phyloP scores from a whole-genome alignment of 2,113 vertebrate species.

The Apteryx owenii region DNA sequence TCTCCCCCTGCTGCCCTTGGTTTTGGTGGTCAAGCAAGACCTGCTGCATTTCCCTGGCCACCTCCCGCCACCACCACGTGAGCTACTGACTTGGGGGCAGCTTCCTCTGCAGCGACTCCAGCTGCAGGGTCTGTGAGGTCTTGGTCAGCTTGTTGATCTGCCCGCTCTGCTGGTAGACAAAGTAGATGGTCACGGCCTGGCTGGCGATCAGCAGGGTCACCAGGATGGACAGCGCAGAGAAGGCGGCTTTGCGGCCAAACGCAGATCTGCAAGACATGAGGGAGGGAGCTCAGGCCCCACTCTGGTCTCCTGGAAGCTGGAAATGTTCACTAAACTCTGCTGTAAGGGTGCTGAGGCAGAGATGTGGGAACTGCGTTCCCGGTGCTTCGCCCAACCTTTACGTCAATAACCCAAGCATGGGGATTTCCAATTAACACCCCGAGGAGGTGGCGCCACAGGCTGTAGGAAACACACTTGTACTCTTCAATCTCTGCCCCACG shows the following conservation, averaged over 20 bases:
- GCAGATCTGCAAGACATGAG: constrained; percentile 2
- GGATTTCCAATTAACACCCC: background rate
- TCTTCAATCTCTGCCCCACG: background rate
- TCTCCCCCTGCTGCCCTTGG: background rate
- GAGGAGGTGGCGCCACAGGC: background rate
- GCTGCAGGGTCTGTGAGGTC: constrained; percentile 77
- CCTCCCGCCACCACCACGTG: too few species aligned
- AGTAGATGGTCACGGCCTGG: constrained; percentile 89
- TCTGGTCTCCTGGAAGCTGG: background rate
- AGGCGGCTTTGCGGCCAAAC: constrained; percentile 70
- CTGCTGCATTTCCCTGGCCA: fast-evolving
- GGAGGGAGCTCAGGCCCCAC: background rate
- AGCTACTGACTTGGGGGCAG: constrained; percentile 75
- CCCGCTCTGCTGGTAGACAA: constrained; percentile 83
- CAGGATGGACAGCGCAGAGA: constrained; percentile 84
- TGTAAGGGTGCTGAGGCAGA: background rate
- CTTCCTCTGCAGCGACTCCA: constrained; percentile 76
- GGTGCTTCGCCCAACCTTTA: background rate
- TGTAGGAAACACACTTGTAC: background rate
- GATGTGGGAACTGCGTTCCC: too few species aligned
- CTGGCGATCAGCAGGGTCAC: constrained; percentile 87
- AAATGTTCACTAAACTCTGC: fast-evolving
- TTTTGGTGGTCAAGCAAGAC: fast-evolving
- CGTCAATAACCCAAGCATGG: too few species aligned
- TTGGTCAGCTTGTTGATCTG: constrained; percentile 84